phyloP scores from a whole-genome alignment of 1,140 invertebrate genomes.

The Acyrthosiphon pisum region DNA sequence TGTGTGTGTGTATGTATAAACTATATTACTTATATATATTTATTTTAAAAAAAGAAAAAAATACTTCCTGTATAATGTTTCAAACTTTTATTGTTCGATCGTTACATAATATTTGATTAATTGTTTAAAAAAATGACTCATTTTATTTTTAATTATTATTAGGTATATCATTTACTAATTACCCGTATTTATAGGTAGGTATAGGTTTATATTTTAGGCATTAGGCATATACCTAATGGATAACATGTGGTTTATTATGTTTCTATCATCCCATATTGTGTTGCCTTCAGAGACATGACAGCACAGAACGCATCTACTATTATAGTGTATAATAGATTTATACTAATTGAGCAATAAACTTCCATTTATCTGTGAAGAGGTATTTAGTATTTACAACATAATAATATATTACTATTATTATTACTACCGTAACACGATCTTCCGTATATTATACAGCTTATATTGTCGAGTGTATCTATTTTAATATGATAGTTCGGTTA shows the following conservation, averaged over 20 bases:
- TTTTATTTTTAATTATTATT: neutral
- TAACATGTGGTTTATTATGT: neutral
- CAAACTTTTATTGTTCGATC: neutral
- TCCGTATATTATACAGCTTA: neutral
- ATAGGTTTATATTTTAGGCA: neutral
- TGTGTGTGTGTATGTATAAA: neutral
- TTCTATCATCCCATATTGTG: neutral
- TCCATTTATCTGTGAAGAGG: neutral
- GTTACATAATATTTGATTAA: neutral
- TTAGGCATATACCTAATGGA: neutral
- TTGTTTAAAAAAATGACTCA: neutral
- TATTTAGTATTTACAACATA: neutral
- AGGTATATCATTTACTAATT: neutral
- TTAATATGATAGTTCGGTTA: neutral
- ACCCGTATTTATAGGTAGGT: too few species aligned
- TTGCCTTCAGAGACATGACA: neutral
- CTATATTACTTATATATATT: too few species aligned
- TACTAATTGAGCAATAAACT: slow-evolving; percentile 6
- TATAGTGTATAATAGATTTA: neutral
- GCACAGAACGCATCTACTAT: neutral
- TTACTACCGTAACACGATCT: neutral
- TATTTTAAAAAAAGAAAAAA: neutral
- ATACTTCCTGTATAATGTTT: neutral
- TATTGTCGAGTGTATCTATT: neutral
- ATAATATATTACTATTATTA: neutral